Percentiles rank a stretch among this genome's conserved stretches.
Conservation (phyloP, 2,888 invertebrate species). For the Leptopterna dolabrata region DNA sequence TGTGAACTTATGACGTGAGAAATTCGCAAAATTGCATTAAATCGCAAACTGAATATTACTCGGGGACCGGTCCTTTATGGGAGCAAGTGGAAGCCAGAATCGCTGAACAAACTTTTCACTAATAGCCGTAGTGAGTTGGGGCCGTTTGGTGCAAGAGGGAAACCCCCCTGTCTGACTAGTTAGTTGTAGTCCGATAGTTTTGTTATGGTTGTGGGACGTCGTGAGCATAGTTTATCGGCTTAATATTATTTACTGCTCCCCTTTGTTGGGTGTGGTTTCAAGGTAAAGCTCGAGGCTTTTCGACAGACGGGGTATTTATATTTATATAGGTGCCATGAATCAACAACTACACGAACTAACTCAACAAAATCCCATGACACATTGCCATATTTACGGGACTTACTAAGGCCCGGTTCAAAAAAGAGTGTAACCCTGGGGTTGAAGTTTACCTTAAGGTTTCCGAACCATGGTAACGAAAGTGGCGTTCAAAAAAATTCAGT, state of each 20-base stretch:
- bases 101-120: background rate
- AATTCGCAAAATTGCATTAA: background rate
- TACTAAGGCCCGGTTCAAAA: no score
- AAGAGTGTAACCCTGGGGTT: no score
- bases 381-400: no score
- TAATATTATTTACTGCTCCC: background rate
- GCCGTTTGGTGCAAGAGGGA: background rate
- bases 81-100: background rate
- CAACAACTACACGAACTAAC: no score
- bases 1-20: background rate
- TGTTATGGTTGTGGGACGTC: background rate
- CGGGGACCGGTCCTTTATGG: background rate
- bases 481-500: no score
- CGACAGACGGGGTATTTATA: no score
- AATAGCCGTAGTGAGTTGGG: background rate
- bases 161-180: background rate
- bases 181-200: background rate
- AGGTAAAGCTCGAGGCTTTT: no score
- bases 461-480: no score
- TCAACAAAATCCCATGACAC: no score
- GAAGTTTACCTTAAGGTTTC: no score
- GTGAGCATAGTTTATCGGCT: background rate
- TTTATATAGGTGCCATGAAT: no score
- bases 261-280: no score
- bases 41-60: background rate